These are phyloP conservation scores for Zaprionus capensis DNA, from an alignment of 1,140 invertebrate genomes.

Conservation along the genomic window DNA sequence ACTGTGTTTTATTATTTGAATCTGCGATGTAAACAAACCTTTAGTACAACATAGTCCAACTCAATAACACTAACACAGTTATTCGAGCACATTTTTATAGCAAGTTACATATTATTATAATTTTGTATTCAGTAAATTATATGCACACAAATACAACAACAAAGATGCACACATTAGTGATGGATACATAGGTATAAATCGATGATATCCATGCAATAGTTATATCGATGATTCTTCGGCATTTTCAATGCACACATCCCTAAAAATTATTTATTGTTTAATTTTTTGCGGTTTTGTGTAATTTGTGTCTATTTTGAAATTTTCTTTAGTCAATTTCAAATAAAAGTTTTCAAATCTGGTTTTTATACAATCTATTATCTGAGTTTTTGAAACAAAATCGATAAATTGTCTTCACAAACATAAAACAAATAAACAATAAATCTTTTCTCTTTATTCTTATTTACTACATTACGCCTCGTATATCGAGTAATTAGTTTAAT, in stretches of 20 bases:
- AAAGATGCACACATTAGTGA: slow-evolving; percentile 42
- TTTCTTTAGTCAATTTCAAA: no score
- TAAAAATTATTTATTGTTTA: no score
- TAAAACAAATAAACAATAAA: no score
- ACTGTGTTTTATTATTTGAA: background rate
- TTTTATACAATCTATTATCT: no score
- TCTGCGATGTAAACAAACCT: slow-evolving; percentile 40
- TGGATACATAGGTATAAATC: background rate
- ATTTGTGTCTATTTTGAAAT: no score
- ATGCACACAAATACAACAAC: slow-evolving; percentile 30
- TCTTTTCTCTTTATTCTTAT: no score
- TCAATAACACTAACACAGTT: slow-evolving; percentile 50
- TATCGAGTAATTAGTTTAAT: no score
- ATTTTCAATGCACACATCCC: background rate
- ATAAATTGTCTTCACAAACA: no score
- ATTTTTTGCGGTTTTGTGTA: no score
- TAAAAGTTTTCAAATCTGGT: no score
- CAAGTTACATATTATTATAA: slow-evolving; percentile 47
- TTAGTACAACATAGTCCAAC: slow-evolving; percentile 73
- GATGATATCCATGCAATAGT: background rate
- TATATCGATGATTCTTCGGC: background rate
- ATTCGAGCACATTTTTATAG: slow-evolving; percentile 50
- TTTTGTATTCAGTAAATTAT: slow-evolving; percentile 27
- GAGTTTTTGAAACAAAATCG: no score
- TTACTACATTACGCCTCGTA: no score